Evolutionary conservation across 2,888 invertebrate species (phyloP).

Genomic region (Schizotus pectinicornis): DNA sequence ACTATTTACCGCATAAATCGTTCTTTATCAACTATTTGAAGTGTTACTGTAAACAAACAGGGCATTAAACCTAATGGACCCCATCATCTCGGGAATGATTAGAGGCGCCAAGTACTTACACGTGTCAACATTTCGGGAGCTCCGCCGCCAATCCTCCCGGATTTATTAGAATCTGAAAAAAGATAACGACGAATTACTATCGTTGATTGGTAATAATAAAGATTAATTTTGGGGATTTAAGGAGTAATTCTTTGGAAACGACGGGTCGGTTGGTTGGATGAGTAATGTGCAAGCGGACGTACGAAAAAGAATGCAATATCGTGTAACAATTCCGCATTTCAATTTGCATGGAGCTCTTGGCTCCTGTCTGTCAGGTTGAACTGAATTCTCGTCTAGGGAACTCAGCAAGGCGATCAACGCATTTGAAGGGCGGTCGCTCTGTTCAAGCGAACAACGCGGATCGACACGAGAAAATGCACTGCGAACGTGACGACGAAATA

Average conservation of each 20-base stretch:
- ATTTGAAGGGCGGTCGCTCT: constrained; percentile 39
- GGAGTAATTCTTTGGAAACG: neutral
- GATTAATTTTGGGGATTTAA: neutral
- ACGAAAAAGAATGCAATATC: constrained; percentile 50
- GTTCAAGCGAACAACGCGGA: constrained; percentile 43
- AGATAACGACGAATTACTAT: too few relatives aligned
- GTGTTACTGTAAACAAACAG: constrained; percentile 22
- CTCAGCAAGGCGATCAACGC: constrained; percentile 43
- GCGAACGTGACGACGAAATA: constrained; percentile 21
- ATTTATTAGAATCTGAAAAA: too few relatives aligned
- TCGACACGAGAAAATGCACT: constrained; percentile 34
- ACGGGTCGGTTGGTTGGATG: constrained; percentile 33
- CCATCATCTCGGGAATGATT: neutral
- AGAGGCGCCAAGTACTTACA: neutral
- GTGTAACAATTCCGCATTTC: constrained; percentile 57
- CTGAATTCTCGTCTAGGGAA: constrained; percentile 45
- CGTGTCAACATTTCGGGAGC: too few relatives aligned
- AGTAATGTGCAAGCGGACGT: constrained; percentile 44
- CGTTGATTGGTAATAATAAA: too few relatives aligned
- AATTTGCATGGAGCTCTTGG: constrained; percentile 54
- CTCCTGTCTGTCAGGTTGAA: constrained; percentile 52
- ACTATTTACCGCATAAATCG: constrained; percentile 55
- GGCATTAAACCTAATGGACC: neutral
- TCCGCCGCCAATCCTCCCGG: too few relatives aligned
- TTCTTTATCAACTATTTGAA: constrained; percentile 48